phyloP scores from a whole-genome alignment of 2,113 vertebrate genomes.

The Glaucomys volans region DNA sequence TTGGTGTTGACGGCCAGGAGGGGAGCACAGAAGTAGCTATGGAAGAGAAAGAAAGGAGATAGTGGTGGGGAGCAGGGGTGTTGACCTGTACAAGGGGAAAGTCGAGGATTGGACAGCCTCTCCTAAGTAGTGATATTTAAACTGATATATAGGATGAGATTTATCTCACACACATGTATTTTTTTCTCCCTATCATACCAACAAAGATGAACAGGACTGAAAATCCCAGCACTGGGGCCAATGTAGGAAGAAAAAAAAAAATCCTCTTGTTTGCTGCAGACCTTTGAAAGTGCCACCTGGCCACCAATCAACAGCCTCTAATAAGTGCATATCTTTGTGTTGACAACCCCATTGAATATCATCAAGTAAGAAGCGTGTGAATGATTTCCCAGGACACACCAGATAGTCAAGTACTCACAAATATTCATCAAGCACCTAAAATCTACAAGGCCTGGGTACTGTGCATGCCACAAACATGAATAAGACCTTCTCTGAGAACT shows the following conservation, averaged over 20 bases:
- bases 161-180: not conserved
- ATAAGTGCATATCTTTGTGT: not conserved
- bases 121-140: not conserved
- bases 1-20: not conserved
- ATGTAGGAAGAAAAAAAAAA: not conserved
- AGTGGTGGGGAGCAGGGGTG: accelerated
- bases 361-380: not conserved
- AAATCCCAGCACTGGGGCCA: not conserved
- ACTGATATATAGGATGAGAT: not conserved
- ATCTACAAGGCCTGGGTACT: not conserved
- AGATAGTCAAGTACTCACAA: not conserved
- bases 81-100: not conserved
- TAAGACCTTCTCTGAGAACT: not conserved
- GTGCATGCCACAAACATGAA: not conserved
- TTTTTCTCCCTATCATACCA: not conserved
- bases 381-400: not conserved
- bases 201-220: not conserved
- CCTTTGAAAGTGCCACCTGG: not conserved
- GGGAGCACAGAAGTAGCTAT: not conserved
- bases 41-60: not conserved
- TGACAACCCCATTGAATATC: not conserved
- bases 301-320: not conserved
- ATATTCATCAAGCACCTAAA: constrained; percentile 1
- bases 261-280: not conserved
- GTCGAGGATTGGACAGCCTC: not conserved